Base-by-base conservation (phyloP, 2,113 vertebrate genomes). In the Gobio gobio region DNA sequence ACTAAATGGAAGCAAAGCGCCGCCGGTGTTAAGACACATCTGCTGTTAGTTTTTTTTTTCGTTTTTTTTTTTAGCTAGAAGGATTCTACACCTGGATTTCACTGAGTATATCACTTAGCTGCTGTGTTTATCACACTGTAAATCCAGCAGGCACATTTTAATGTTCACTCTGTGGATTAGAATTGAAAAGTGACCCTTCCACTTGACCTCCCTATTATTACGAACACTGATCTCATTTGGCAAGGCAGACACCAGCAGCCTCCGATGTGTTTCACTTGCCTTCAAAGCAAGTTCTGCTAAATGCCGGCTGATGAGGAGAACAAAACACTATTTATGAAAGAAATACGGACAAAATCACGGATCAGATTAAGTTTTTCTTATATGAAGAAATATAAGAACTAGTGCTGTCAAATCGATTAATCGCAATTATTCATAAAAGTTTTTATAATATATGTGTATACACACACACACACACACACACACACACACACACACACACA, bases 181-280 rank as follows among this genome's bases (percentile, higher is more conserved):
- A 94, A 92, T 90, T 92, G 92, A 94, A 94, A 93, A 91, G 89
- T 89, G 91, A 91, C 92, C 74, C 92, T 93, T 92, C 92, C 91
- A 94, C 94, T 95, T 95, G 94, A 95, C 94, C 95, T 89, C 92
- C 87, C 92, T 91, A 93, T 94, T 94, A 94, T 94, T 91, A 92
- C 78, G 86, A 92, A 92, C 93, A 90, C 92, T 94, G 93, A 95
- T 95, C 94, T 95, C 94, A 94, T 95, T 95, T 94, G 93, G 94
- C 92, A 92, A 93, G 91, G 91, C 93, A 91, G 90, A 91, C 93
- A 91, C 89, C 89, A 92, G 92, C 91, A 91, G 91, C 90, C 90
- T 93, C 93, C 91, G 85, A 68, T 78, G 90, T 92, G 91, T 91
- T 92, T 92, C 91, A 89, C 88, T 91, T 91, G 91, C 93, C 92